Evolutionary conservation across 2,113 vertebrate genomes (phyloP).

Genomic region (Rhinoptilus africanus): DNA sequence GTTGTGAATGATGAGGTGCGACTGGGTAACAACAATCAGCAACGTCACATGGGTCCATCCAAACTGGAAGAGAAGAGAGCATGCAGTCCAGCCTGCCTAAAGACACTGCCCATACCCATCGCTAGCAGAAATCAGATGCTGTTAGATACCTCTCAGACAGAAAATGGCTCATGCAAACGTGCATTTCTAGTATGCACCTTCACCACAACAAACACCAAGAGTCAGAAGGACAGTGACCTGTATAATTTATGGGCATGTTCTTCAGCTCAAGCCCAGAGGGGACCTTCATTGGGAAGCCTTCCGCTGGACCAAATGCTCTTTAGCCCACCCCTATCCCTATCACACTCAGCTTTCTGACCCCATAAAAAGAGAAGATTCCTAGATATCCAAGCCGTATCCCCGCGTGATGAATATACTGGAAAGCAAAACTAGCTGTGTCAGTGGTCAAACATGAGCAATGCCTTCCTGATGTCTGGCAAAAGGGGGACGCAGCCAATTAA

Average conservation of each 20-base stretch:
- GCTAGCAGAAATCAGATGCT: background rate
- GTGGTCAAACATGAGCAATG: background rate
- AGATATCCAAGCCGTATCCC: background rate
- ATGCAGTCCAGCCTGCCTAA: background rate
- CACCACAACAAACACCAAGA: background rate
- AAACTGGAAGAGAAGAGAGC: conserved; percentile 79
- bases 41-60: conserved; percentile 98
- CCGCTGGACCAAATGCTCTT: background rate
- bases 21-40: conserved; percentile 96
- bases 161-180: background rate
- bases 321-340: background rate
- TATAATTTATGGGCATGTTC: background rate
- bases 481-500: background rate
- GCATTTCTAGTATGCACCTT: background rate
- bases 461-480: background rate
- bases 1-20: conserved; percentile 98
- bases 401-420: background rate
- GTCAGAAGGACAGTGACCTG: background rate
- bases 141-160: background rate
- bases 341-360: background rate
- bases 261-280: background rate
- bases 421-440: background rate
- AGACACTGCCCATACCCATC: background rate
- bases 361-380: background rate
- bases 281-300: background rate